Evolutionary conservation across 37 sponge, comb jelly and placozoan species (phyloP).

Genomic region (Theonella swinhoei): DNA sequence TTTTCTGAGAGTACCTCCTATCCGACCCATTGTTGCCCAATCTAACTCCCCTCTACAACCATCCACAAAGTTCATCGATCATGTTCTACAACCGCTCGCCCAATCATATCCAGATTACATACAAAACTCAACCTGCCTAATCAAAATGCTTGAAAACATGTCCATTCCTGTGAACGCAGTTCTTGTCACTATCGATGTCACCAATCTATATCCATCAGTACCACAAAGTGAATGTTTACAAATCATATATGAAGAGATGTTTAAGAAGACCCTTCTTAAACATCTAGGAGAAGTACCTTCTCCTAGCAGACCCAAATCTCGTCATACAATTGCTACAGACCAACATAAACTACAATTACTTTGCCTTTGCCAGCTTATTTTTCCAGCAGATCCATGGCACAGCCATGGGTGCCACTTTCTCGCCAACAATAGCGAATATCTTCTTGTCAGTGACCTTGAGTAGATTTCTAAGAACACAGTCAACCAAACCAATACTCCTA

Average conservation of each 20-base stretch:
- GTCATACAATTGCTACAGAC: constrained; percentile 12
- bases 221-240: not conserved
- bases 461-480: not conserved
- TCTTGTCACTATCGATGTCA: constrained; percentile 2
- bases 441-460: constrained; percentile 10
- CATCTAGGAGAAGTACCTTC: not conserved
- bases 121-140: constrained; percentile 15
- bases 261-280: not conserved
- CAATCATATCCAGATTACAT: constrained; percentile 12
- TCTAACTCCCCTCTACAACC: not conserved
- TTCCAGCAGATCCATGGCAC: constrained; percentile 24
- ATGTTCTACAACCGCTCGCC: constrained; percentile 20
- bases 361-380: not conserved
- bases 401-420: constrained; percentile 27
- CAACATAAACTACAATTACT: constrained; percentile 6
- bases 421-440: constrained; percentile 30
- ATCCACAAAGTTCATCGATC: constrained; percentile 3
- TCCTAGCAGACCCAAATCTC: constrained; percentile 14
- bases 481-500: not conserved
- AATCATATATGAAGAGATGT: not conserved
- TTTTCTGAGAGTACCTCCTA: constrained; percentile 1
- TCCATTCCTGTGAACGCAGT: constrained; percentile 5
- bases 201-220: not conserved
- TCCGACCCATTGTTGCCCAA: constrained; percentile 14
- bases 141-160: not conserved